Evolutionary conservation across 2,888 invertebrate genomes (phyloP).

Genomic region (Calameuta idolon): DNA sequence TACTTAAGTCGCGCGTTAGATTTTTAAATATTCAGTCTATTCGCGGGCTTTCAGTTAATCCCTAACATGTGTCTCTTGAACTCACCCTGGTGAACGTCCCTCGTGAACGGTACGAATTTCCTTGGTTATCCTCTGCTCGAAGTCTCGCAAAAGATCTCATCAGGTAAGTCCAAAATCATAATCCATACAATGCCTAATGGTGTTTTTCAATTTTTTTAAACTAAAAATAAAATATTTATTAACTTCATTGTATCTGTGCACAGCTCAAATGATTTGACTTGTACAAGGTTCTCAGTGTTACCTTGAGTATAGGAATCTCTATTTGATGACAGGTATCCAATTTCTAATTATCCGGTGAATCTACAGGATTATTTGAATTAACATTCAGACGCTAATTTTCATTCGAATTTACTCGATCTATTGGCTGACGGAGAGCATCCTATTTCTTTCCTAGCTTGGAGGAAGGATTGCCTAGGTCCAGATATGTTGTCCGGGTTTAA

Average conservation of each 20-base stretch:
- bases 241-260: neutral
- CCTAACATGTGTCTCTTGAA: neutral
- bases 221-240: neutral
- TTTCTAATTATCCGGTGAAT: neutral
- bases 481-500: neutral
- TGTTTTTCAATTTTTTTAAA: neutral
- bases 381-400: neutral
- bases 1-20: neutral
- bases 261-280: neutral
- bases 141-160: neutral
- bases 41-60: no score
- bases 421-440: neutral
- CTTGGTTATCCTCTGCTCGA: neutral
- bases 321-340: neutral
- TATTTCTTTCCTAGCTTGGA: neutral
- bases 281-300: neutral
- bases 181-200: neutral
- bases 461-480: neutral
- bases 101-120: neutral
- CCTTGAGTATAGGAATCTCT: neutral
- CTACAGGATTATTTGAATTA: neutral
- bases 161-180: neutral
- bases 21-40: no score
- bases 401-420: neutral
- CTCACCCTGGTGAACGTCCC: neutral